Evolutionary conservation across 2,797 vertebrate genomes (phyloP).

Genomic region (Ctenochaetus hawaiiensis): DNA sequence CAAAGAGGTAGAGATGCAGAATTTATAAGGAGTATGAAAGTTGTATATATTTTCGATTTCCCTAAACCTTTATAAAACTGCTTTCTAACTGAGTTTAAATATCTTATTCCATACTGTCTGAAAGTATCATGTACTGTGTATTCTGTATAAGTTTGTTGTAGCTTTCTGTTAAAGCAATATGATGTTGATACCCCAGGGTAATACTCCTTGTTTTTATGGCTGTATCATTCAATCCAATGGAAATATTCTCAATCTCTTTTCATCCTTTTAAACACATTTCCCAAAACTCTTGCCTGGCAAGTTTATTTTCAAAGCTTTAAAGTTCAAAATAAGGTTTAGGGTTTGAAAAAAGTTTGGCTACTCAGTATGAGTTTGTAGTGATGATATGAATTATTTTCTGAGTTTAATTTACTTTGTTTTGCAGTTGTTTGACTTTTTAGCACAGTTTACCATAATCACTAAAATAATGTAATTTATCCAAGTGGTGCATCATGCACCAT

Average conservation of each 20-base stretch:
- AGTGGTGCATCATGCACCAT: background rate
- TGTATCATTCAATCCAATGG: background rate
- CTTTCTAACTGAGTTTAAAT: slow-evolving; percentile 9
- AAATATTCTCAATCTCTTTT: background rate
- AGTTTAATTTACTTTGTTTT: background rate
- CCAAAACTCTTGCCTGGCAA: background rate
- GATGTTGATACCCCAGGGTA: background rate
- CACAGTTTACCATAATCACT: background rate
- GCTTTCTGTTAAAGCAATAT: slow-evolving; percentile 2
- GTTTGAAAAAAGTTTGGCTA: background rate
- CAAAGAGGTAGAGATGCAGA: background rate
- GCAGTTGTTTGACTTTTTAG: background rate
- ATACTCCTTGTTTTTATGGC: background rate
- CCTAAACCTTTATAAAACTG: background rate
- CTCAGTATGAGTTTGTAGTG: background rate
- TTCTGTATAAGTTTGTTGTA: slow-evolving; percentile 4
- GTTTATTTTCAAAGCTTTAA: background rate
- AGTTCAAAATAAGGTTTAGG: background rate
- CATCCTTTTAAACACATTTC: background rate
- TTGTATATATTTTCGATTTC: background rate
- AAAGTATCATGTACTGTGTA: background rate
- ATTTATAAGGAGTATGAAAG: slow-evolving; percentile 1
- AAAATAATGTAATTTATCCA: background rate
- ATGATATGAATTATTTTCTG: background rate
- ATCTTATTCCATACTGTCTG: slow-evolving; percentile 4